Percentiles rank a stretch among this genome's conserved stretches.
phyloP scores from a whole-genome alignment of 2,797 vertebrate species.

The Myripristis jacobus region DNA sequence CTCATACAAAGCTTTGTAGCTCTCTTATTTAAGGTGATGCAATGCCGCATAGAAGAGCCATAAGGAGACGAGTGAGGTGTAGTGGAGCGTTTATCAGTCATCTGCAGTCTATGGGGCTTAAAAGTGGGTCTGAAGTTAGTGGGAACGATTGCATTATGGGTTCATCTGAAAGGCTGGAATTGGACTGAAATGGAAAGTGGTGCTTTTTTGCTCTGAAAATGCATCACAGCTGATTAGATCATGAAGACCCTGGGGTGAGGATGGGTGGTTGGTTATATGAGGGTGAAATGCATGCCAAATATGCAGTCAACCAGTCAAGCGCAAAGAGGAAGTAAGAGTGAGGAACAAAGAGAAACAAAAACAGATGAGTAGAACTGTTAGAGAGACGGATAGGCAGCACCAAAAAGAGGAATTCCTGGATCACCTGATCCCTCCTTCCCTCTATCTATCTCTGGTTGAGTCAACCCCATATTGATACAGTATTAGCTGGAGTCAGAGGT shows the following conservation, averaged over 20 bases:
- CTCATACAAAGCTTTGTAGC: neutral
- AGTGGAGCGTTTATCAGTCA: constrained; percentile 77
- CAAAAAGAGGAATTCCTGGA: constrained; percentile 46
- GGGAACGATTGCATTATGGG: constrained; percentile 78
- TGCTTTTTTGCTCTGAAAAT: constrained; percentile 76
- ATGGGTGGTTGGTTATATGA: constrained; percentile 53
- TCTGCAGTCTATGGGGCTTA: constrained; percentile 77
- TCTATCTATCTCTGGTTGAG: constrained; percentile 37
- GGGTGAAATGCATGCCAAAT: constrained; percentile 59
- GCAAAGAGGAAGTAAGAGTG: constrained; percentile 13
- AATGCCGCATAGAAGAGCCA: constrained; percentile 58
- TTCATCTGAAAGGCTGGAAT: constrained; percentile 77
- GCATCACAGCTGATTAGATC: constrained; percentile 80
- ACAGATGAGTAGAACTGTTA: constrained; percentile 11
- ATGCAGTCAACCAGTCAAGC: constrained; percentile 38
- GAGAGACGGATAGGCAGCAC: constrained; percentile 9
- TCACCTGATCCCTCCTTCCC: constrained; percentile 43
- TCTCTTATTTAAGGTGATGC: constrained; percentile 61
- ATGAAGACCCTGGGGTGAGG: constrained; percentile 61
- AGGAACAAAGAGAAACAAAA: constrained; percentile 17
- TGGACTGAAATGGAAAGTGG: constrained; percentile 83
- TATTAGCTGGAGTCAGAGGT: constrained; percentile 66
- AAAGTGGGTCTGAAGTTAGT: constrained; percentile 75
- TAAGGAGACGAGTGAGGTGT: constrained; percentile 50
- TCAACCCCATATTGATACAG: constrained; percentile 63